phyloP scores from a whole-genome alignment of 30 jellyfish, hydroid and myxozoan species.

The Nemopilema nomurai region DNA sequence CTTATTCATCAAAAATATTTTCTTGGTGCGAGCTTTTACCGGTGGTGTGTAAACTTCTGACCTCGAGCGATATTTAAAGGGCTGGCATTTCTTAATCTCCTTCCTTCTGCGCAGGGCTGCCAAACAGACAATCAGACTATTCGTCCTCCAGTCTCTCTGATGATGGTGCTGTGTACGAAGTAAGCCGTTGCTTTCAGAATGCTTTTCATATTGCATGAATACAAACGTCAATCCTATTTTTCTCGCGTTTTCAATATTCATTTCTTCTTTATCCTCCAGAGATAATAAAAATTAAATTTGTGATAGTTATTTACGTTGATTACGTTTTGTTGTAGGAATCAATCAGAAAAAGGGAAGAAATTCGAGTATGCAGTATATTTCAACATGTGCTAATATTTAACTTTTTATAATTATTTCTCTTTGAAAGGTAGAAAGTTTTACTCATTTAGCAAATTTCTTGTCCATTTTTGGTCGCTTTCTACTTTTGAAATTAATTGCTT shows the following conservation, averaged over 20 bases:
- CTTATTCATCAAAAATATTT: too few species aligned
- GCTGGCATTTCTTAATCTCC: too few species aligned
- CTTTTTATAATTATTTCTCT: not conserved
- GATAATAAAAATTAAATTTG: too few species aligned
- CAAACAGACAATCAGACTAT: not conserved
- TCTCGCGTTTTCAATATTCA: not conserved
- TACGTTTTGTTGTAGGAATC: slow-evolving; percentile 12
- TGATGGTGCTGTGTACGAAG: slow-evolving; percentile 17
- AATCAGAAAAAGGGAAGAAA: slow-evolving; percentile 1
- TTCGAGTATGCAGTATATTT: not conserved
- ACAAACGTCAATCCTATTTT: too few species aligned
- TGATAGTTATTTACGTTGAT: not conserved
- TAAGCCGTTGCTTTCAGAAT: not conserved
- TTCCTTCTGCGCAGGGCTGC: not conserved
- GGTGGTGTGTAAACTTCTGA: too few species aligned
- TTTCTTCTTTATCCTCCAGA: not conserved
- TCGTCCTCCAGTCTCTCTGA: slow-evolving; percentile 18
- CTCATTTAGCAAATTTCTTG: too few species aligned
- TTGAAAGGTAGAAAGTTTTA: too few species aligned
- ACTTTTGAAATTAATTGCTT: too few species aligned
- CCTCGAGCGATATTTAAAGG: too few species aligned
- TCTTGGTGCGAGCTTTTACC: too few species aligned
- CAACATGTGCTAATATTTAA: not conserved
- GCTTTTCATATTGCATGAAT: too few species aligned
- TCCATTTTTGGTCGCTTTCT: too few species aligned